Evolutionary conservation across 2,113 vertebrate species (phyloP), one percentile per base, ranked within the genome.

Genomic region (Oceanodroma tethys): DNA sequence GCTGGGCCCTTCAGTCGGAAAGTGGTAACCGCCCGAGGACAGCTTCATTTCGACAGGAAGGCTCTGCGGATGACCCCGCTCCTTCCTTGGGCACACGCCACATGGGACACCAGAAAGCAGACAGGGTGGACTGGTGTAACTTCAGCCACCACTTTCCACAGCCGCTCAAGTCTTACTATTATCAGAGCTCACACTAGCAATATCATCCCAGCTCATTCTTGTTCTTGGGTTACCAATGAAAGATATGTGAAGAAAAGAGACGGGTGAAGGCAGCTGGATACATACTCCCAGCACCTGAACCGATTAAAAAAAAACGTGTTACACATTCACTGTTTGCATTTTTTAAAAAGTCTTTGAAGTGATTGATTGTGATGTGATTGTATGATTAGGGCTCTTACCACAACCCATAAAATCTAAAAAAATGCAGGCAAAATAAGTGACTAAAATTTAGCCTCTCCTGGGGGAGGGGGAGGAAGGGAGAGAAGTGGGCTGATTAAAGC

Each of bases 331-430:
- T 34, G 73, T 86, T 96, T 97, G 91, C 86, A 66, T 63, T 88
- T 93, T 7, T 13, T 29, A 95, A 90, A 91, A 90, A 96, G 91
- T 93, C 73, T 81, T 95, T 81, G 32, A 80, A 91, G 96, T 96
- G 94, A 97, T 90, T 97, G 91, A 95, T 55, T 92, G 93, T 95
- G 96, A 97, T 17, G 94, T 97, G 98, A 98, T 98, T 98, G 98
- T 96, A 98, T 96, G 30, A 68, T 90, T 45, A 79, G 96, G 96
- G 85, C 93, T 97, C 71, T 67, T 81, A 91, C 91, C 96, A 93
- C 92, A 93, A 97, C 96, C 92, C 26, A 0, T 59, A 79, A 67
- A 80, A 78, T 68, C 92, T 94, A 94, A 94, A 96, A 90, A 72
- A 94, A 96, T 32, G 63, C 96, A 92, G 83, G 93, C 83, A 92